Evolutionary conservation across 2,888 invertebrate species (phyloP), one percentile per base, ranked within the genome.

Genomic region (Drosophila aldrichi): DNA sequence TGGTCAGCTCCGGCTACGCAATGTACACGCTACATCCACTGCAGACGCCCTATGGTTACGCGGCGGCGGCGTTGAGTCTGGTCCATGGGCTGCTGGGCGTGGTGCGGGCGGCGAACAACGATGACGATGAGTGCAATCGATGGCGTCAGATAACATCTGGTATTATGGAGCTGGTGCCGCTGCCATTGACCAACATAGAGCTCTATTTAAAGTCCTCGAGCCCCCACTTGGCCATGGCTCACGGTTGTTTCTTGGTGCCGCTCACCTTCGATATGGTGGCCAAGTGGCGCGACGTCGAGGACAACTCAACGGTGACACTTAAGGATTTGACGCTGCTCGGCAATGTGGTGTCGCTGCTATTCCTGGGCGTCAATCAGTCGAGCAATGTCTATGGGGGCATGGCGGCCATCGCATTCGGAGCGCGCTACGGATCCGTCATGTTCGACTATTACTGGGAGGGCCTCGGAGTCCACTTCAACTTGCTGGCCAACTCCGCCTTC

Each of bases 271-370:
- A 91, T 58, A 3, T 91, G 16, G 18, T 71, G 10, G 70, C 76
- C 25, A 83, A 83, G 29, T 55, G 82, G 29, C 66, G 61, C 5
- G 81, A 76, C 14, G 66, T 52, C 9, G 84, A 82, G 22, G 90
- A 90, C 25, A 76, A 44, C 7, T 69, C 76, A 6, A 89, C 85
- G 20, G 73, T 77, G 0, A 78, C 85, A 1, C 77, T 88, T 2
- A 88, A 88, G 75, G 89, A 91, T 60, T 80, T 91, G 0, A 91
- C 89, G 0, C 54, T 86, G 25, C 58, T 91, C 43, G 91, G 91
- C 2, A 91, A 91, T 58, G 80, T 91, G 5, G 83, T 90, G 0
- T 91, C 91, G 0, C 49, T 91, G 64, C 68, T 89, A 0, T 91
- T 90, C 16, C 72, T 91, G 40, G 84, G 90, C 2, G 76, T 89